phyloP scores from a whole-genome alignment of 1,140 invertebrate genomes.

The Micrasema minimum region DNA sequence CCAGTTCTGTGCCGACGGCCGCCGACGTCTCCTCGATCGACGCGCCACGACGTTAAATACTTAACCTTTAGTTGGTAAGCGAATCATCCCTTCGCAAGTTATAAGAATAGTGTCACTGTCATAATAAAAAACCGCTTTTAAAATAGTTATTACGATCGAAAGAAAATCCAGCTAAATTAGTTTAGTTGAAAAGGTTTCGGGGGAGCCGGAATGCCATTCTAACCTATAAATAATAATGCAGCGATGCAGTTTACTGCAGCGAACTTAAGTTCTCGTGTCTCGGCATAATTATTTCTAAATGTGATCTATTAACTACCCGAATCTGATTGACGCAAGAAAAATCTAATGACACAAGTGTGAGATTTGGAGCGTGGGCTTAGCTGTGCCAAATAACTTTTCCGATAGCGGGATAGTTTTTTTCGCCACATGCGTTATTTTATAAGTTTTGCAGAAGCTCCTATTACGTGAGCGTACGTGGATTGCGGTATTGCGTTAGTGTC shows the following conservation, averaged over 20 bases:
- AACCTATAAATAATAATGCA: constrained; percentile 43
- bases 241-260: constrained; percentile 36
- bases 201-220: constrained; percentile 36
- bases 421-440: constrained; percentile 48
- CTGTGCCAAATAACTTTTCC: constrained; percentile 53
- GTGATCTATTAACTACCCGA: constrained; percentile 21
- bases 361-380: constrained; percentile 45
- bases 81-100: constrained; percentile 39
- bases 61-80: constrained; percentile 45
- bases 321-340: constrained; percentile 41
- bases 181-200: too few relatives aligned
- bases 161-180: too few relatives aligned
- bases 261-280: constrained; percentile 16
- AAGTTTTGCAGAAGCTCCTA: constrained; percentile 44
- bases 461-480: constrained; percentile 46
- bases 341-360: constrained; percentile 41
- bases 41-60: constrained; percentile 32
- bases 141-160: too few relatives aligned
- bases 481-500: constrained; percentile 23
- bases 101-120: not conserved
- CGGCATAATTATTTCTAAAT: constrained; percentile 18
- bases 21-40: constrained; percentile 35
- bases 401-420: constrained; percentile 50
- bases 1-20: constrained; percentile 44
- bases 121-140: too few relatives aligned